Evolutionary conservation across 2,797 vertebrate genomes (phyloP).

Genomic region (Amniataba percoides): DNA sequence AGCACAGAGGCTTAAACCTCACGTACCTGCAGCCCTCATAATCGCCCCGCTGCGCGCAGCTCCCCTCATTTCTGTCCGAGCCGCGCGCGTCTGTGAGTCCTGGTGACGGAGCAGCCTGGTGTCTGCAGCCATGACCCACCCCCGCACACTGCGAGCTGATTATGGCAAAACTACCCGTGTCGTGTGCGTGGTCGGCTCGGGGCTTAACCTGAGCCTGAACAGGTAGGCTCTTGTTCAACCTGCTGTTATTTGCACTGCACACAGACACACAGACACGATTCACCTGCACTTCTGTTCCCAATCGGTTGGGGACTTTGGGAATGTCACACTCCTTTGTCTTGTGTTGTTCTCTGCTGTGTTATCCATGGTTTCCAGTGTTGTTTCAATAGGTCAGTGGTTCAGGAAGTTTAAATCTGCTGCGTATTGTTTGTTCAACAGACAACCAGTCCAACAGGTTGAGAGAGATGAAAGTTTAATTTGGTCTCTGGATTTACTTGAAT

Average conservation of each 20-base stretch:
- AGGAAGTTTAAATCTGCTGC: too few species aligned
- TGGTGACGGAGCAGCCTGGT: background rate
- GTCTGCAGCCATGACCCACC: slow-evolving; percentile 72
- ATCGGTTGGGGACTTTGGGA: background rate
- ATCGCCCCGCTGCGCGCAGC: background rate
- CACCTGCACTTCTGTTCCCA: background rate
- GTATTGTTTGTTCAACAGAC: background rate
- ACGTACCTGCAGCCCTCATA: slow-evolving; percentile 7
- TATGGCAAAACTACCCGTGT: slow-evolving; percentile 78
- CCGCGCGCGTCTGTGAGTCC: background rate
- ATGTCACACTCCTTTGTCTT: background rate
- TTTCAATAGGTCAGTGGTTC: too few species aligned
- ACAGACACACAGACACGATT: background rate
- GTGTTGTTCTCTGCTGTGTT: background rate
- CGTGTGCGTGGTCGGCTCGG: slow-evolving; percentile 87
- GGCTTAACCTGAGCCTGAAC: slow-evolving; percentile 82
- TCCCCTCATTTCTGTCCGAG: too few species aligned
- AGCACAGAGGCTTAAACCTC: background rate
- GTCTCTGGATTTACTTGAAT: background rate
- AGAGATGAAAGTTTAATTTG: background rate
- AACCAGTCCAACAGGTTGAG: background rate
- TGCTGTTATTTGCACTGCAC: background rate
- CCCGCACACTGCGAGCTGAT: slow-evolving; percentile 88
- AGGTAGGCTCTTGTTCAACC: slow-evolving; percentile 78
- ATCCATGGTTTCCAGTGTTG: too few species aligned